Base-by-base conservation (phyloP, 2,888 invertebrate species). In the Crossocerus cetratus region DNA sequence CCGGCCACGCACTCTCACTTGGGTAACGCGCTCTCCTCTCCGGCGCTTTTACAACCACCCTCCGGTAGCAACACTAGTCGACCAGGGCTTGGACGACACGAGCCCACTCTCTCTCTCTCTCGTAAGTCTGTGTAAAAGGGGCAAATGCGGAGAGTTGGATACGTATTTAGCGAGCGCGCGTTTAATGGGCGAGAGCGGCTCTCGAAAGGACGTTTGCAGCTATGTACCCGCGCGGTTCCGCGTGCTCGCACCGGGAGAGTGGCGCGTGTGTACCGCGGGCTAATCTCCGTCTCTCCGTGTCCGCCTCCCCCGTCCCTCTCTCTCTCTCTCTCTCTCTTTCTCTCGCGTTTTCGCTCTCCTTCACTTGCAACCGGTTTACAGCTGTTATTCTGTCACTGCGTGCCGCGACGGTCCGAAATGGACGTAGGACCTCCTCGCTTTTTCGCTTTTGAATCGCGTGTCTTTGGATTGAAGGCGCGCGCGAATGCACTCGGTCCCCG, bases 161-260 rank as follows among this genome's bases (percentile, higher is more conserved):
- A 22, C 13, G 20, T 18, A 3, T 13, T 16, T 21, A 16, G 55
- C 32, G 18, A 18, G 61, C 42, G 63, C 14, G 44, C 18, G 53
- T n/a, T 23, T 23, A 32, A 32, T 32, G 32, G 32, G n/a, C n/a
- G 32, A 32, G 32, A 32, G 32, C 32, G 32, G 32, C 53, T 45
- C n/a, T 66, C 8, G 43, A 42, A 55, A 43, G 65, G 18, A 13
- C 32, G 64, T 66, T 64, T 32, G 55, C 23, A 44, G 23, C 67
- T 43, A 13, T 14, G 44, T 32, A 16, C n/a, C n/a, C 22, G 64
- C 13, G 20, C 14, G 55, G 43, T 66, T 32, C 43, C 21, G 65
- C 53, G 53, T 53, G 62, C 42, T 32, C 20, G 16, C 54, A 57
- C 18, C 32, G 57, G 5, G 32, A 32, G 32, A 65, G 42, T 65